Evolutionary conservation across 1,140 invertebrate genomes (phyloP), one percentile per base, ranked within the genome.

Genomic region (Bombus superbus): DNA sequence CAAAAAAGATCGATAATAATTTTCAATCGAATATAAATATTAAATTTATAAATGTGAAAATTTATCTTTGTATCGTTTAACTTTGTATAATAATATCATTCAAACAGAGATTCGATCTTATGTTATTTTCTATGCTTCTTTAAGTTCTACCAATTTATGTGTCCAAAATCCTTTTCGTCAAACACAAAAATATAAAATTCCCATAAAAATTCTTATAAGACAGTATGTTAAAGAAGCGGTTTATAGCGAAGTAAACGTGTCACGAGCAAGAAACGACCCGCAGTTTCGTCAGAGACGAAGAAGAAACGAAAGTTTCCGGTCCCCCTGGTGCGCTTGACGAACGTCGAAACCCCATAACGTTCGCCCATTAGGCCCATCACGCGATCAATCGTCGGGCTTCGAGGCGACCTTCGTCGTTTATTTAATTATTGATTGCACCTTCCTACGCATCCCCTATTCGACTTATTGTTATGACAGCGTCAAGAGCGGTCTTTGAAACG

Each of bases 401-500:
- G 81, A 79, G 57, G 69, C 83, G 76, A 84, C 68, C 68, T 89
- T 87, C 66, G 47, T 69, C 68, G 81, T 83, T 86, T 86, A 87
- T 83, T 90, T 87, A 90, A 90, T 90, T 90, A 87, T 85, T 68
- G 85, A 87, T 84, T 84, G 77, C 72, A 73, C 74, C 82, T 81
- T 68, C 59, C 47, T 42, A 62, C 66, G 42, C 85, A 42, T 74
- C 25, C 32, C 47, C 80, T 53, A 8, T 42, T 28, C 42, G 64
- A 22, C 57, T 25, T 81, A 68, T 74, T 81, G 77, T 88, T 88
- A 72, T 78, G 66, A 89, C 81, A 88, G 64, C 64, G 25, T 66
- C 80, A 44, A 64, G n/a, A 66, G 53, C 35, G 32, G 18, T 59
- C 25, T 77, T 42, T 28, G 42, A 57, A 62, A 38, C 32, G 28